phyloP scores from a whole-genome alignment of 1,140 invertebrate genomes.

The Drosophila chauvacae region DNA sequence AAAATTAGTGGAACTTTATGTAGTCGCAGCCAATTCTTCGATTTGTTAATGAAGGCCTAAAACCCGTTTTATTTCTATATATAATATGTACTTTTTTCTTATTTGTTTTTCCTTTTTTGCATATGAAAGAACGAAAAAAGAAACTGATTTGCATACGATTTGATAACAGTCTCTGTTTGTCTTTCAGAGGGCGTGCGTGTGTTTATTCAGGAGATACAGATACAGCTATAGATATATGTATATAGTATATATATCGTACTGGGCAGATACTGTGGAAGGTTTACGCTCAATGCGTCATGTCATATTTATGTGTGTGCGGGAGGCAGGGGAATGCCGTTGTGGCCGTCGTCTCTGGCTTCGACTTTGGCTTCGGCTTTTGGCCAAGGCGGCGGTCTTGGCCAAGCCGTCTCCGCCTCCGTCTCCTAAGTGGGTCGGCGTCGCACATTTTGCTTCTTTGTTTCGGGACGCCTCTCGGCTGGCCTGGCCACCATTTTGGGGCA shows the following conservation, averaged over 20 bases:
- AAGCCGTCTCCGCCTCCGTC: slow-evolving; percentile 18
- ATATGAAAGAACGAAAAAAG: slow-evolving; percentile 54
- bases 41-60: slow-evolving; percentile 32
- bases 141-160: slow-evolving; percentile 72
- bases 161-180: slow-evolving; percentile 60
- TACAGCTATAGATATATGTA: background rate
- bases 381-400: slow-evolving; percentile 31
- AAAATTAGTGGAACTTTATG: slow-evolving; percentile 11
- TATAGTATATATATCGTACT: background rate
- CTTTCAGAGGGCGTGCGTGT: slow-evolving; percentile 35
- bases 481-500: slow-evolving; percentile 74
- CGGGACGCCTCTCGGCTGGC: slow-evolving; percentile 50
- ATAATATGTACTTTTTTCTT: slow-evolving; percentile 40
- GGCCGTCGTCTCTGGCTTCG: slow-evolving; percentile 29
- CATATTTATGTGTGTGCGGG: slow-evolving; percentile 34
- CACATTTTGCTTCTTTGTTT: slow-evolving; percentile 58
- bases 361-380: slow-evolving; percentile 43
- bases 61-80: slow-evolving; percentile 60
- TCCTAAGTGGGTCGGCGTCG: slow-evolving; percentile 53
- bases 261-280: slow-evolving; percentile 32
- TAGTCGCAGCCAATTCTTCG: slow-evolving; percentile 13
- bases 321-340: slow-evolving; percentile 54
- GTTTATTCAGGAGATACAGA: slow-evolving; percentile 48
- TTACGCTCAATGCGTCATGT: slow-evolving; percentile 43
- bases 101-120: slow-evolving; percentile 37